Percentiles rank a stretch among this genome's conserved stretches.
Evolutionary conservation across 2,888 invertebrate genomes (phyloP).

Genomic region (Orchesellides sinensis): DNA sequence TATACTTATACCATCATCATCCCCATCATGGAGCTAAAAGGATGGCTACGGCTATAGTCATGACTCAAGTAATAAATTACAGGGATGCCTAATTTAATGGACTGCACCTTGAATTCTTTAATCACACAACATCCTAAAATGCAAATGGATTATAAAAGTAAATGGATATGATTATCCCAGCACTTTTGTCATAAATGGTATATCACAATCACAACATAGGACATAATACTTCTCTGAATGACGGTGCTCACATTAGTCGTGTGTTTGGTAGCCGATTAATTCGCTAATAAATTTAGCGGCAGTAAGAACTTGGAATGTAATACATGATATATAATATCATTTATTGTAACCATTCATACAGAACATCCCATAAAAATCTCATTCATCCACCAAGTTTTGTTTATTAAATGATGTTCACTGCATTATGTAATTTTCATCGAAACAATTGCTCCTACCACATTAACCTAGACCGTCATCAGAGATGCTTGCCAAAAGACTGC

Average conservation of each 20-base stretch:
- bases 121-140: slow-evolving; percentile 20
- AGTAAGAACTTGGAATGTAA: no score
- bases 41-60: no score
- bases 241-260: no score
- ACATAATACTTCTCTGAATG: background rate
- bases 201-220: no score
- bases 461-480: slow-evolving; percentile 37
- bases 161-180: slow-evolving; percentile 19
- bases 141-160: slow-evolving; percentile 33
- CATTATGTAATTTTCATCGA: background rate
- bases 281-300: no score
- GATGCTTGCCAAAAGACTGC: slow-evolving; percentile 25
- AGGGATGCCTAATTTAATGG: slow-evolving; percentile 31
- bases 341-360: no score
- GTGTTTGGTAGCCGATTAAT: no score
- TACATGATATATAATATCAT: no score
- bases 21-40: background rate
- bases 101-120: slow-evolving; percentile 58
- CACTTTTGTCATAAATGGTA: slow-evolving; percentile 2
- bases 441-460: background rate
- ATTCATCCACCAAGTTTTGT: no score
- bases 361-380: no score
- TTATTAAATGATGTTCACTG: background rate
- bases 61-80: slow-evolving; percentile 36
- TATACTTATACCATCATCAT: background rate